phyloP scores from a whole-genome alignment of 2,797 vertebrate genomes.

The Lutjanus argentimaculatus region DNA sequence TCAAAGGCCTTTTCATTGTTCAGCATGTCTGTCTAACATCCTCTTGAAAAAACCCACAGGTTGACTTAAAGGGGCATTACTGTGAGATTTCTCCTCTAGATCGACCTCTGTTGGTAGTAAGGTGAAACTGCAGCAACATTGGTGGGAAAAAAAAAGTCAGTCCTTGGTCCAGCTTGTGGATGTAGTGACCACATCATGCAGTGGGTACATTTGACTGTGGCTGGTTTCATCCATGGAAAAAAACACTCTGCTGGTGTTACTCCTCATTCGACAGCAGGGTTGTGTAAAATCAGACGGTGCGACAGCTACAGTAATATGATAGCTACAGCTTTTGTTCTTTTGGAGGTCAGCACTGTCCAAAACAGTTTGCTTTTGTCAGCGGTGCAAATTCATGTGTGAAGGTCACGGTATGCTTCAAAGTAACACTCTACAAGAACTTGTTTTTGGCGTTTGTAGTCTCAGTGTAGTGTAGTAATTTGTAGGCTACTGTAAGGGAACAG shows the following conservation, averaged over 20 bases:
- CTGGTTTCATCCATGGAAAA: neutral
- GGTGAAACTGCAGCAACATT: neutral
- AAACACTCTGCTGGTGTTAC: neutral
- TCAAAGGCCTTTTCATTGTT: neutral
- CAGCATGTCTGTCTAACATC: neutral
- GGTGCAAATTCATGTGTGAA: neutral
- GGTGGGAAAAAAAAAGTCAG: neutral
- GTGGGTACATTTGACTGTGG: neutral
- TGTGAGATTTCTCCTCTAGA: neutral
- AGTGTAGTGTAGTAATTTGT: neutral
- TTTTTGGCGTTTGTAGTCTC: neutral
- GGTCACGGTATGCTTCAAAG: neutral
- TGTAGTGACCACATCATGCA: neutral
- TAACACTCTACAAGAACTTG: no score
- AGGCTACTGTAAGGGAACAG: neutral
- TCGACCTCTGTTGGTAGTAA: neutral
- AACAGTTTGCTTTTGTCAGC: neutral
- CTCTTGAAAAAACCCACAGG: neutral
- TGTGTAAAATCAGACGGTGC: neutral
- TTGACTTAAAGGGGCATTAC: conserved; percentile 10
- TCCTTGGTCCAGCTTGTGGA: no score
- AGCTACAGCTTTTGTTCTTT: neutral
- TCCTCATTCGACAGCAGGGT: neutral
- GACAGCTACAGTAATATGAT: neutral
- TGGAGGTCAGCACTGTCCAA: neutral